These are phyloP conservation scores for Pinna nobilis DNA, from an alignment of 1,140 invertebrate species.

Conservation along the genomic window DNA sequence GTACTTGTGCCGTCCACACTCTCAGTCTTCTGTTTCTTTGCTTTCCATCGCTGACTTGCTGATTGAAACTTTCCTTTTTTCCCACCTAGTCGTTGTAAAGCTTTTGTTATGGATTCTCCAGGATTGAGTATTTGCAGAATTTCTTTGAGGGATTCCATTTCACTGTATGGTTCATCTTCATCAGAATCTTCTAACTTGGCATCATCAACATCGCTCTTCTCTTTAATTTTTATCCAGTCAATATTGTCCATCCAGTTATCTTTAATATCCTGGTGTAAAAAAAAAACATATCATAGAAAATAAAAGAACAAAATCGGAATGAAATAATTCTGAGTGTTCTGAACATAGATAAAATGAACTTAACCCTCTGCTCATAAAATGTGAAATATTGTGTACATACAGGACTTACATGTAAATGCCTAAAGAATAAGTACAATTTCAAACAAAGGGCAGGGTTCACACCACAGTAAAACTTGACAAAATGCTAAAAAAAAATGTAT, in stretches of 20 bases:
- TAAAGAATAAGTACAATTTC: background rate
- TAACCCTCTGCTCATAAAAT: no score
- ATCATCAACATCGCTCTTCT: constrained; percentile 39
- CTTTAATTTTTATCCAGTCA: constrained; percentile 86
- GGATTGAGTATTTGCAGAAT: constrained; percentile 88
- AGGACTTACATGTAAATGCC: background rate
- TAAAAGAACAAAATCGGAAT: background rate
- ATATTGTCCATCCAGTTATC: constrained; percentile 99
- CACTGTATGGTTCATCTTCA: constrained; percentile 53
- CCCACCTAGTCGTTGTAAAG: constrained; percentile 86
- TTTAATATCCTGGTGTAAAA: constrained; percentile 79
- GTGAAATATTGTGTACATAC: background rate
- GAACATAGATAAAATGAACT: no score
- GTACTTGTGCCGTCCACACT: constrained; percentile 76
- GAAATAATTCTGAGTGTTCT: no score
- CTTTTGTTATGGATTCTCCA: constrained; percentile 89
- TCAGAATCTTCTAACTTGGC: constrained; percentile 42
- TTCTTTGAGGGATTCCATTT: constrained; percentile 80
- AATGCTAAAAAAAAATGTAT: no score
- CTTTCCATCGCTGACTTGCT: constrained; percentile 70
- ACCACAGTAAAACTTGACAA: no score
- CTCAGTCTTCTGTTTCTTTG: constrained; percentile 70
- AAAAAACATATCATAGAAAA: constrained; percentile 3
- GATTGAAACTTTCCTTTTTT: constrained; percentile 56
- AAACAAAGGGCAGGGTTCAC: background rate